Base-by-base conservation (phyloP, 2,888 invertebrate species). In the Drosophila trichaetosa region DNA sequence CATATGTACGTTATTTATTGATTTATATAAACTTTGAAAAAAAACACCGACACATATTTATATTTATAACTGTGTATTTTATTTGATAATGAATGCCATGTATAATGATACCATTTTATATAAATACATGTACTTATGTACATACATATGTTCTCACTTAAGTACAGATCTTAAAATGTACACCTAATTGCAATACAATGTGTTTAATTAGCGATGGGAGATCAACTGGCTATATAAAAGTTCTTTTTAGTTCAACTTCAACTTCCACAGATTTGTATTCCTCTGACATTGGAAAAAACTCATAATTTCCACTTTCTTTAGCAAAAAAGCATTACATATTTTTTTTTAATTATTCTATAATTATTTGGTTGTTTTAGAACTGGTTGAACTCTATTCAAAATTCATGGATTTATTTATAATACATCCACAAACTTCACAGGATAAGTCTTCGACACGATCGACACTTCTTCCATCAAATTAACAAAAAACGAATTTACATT, bases 31-130 rank as follows among this genome's bases (percentile, higher is more conserved):
- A 51, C 42, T 48, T 24, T n/a, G n/a, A 27, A n/a, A 18, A 53
- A 54, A 46, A 21, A 24, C 21, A 24, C 21, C 27, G 27, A 36
- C 54, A 57, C 21, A 27, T 51, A 57, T 38, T 13, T 31, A 60
- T 56, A 52, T 38, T 57, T 54, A 46, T 33, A 61, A 58, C 36
- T 57, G 34, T 73, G 36, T 65, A 73, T 58, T 42, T 33, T 62
- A 54, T 56, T 56, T 59, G 52, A 52, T 60, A 74, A 58, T 61
- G 51, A 74, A 74, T 67, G 56, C 31, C 51, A 68, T 68, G 60
- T 74, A 74, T 46, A 53, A 59, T 59, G 67, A 42, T 40, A 67
- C 27, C 27, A n/a, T 13, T 38, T 38, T 58, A 29, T 60, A 49
- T 34, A 16, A 63, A 52, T 62, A 58, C 49, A 53, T 69, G 48